Base-by-base conservation (phyloP, 2,888 invertebrate species). In the Desoria tigrina region DNA sequence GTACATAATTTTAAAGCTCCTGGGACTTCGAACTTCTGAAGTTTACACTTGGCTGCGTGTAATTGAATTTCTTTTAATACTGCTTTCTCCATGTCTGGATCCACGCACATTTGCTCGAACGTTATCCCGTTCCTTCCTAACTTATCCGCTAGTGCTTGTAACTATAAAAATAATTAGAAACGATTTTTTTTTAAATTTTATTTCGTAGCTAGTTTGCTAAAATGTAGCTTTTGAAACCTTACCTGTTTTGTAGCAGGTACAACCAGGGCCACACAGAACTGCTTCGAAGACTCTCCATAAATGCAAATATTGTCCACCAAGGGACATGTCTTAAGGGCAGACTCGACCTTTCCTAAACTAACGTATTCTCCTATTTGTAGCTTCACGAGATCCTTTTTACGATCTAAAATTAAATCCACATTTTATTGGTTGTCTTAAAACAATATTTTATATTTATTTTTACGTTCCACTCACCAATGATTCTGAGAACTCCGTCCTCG, bases 301-400 rank as follows among this genome's bases (percentile, higher is more conserved):
- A 97, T 92, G 81, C 98, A 98, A 80, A 97, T 90, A 82, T 97
- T 97, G 81, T 99, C 98, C 60, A 99, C 90, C 39, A 94, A 82
- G 11, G 94, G 89, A 77, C 91, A 93, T 9, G 96, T 94, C 81
- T 97, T 94, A 76, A 99, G 83, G 79, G 92, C 92, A 0, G 95
- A 89, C 80, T 99, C 98, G 32, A 97, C 94, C 82, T 94, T 95
- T 69, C 95, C 95, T 55, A 99, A 84, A 0, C 97, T 96, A 23
- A 99, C 93, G 81, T 98, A 99, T 82, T 99, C 99, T 71, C 98
- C 99, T 23, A 93, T 90, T 81, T 97, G 95, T 61, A 99, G 84
- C 81, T 99, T 99, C 42, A 99, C 94, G 75, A 99, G 84, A 83
- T 99, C 98, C 83, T 99, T 99, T 83, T 97, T 98, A 77, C 98